These are phyloP conservation scores for Cygnus buccinator DNA, from an alignment of 2,113 vertebrate genomes.

Conservation along the genomic window DNA sequence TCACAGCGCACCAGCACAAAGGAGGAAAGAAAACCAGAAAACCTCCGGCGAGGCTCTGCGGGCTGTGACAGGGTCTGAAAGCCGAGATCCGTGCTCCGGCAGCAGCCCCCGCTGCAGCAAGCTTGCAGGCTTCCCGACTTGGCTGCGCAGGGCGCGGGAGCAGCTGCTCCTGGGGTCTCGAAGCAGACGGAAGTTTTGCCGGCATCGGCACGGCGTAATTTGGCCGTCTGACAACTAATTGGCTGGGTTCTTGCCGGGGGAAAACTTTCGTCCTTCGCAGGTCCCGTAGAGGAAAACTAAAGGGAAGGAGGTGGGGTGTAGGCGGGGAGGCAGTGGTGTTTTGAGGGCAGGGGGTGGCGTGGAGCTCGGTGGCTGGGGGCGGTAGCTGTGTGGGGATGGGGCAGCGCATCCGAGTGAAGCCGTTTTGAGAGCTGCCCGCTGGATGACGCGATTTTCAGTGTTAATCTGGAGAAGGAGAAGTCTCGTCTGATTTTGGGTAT, in stretches of 20 bases:
- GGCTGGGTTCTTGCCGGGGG: neutral
- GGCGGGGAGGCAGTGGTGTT: neutral
- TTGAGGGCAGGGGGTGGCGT: neutral
- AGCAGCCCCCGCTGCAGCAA: neutral
- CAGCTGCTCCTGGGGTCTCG: neutral
- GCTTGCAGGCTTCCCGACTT: neutral
- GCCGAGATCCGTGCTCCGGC: neutral
- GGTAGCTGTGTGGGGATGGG: neutral
- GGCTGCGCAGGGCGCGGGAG: neutral
- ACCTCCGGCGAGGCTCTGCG: neutral
- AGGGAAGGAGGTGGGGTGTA: neutral
- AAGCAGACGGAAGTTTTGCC: neutral
- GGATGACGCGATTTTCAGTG: neutral
- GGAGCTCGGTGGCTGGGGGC: rapidly evolving
- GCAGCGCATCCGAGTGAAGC: neutral
- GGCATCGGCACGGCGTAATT: neutral
- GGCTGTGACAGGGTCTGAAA: neutral
- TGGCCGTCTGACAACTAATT: neutral
- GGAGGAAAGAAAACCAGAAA: neutral
- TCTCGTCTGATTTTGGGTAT: neutral
- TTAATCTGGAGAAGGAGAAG: neutral
- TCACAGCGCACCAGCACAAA: neutral
- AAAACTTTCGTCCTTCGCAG: neutral
- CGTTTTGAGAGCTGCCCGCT: neutral
- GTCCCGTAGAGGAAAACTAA: neutral